Percentiles rank a stretch among this genome's conserved stretches.
Conservation (phyloP, 1,140 invertebrate genomes). For the Achatina immaculata region DNA sequence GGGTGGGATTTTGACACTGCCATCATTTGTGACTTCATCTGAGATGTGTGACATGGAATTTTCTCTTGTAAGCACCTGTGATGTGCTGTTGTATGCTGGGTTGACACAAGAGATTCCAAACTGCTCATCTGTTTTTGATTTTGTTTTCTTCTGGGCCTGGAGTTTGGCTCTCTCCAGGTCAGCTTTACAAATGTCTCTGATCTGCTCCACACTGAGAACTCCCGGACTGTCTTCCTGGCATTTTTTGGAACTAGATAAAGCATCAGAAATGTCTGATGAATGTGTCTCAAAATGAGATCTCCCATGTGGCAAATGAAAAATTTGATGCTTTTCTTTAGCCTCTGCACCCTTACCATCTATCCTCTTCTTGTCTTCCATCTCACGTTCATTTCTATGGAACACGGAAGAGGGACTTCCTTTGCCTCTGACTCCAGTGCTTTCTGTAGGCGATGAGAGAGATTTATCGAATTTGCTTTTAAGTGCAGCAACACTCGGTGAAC, state of each 20-base stretch:
- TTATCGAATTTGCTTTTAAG: too few species aligned
- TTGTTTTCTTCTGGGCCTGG: background rate
- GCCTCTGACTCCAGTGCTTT: too few species aligned
- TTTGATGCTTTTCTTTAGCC: background rate
- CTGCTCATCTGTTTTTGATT: conserved; percentile 1
- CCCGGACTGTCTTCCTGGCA: background rate
- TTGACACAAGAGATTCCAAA: background rate
- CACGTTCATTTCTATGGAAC: too few species aligned
- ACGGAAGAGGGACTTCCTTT: too few species aligned
- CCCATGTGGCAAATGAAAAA: conserved; percentile 38
- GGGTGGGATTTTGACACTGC: too few species aligned
- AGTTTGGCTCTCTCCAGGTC: background rate
- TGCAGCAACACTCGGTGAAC: too few species aligned
- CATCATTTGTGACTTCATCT: too few species aligned
- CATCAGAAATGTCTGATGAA: background rate
- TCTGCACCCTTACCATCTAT: background rate
- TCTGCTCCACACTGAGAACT: background rate
- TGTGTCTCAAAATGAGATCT: conserved; percentile 65
- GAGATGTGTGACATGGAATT: too few species aligned
- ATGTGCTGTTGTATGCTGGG: background rate
- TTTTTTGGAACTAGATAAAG: background rate
- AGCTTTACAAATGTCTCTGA: background rate
- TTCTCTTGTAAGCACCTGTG: background rate
- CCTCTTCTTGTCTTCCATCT: background rate
- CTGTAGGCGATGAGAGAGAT: too few species aligned